Evolutionary conservation across 2,888 invertebrate genomes (phyloP), one percentile per base, ranked within the genome.

Genomic region (Drosophila setosimentum): DNA sequence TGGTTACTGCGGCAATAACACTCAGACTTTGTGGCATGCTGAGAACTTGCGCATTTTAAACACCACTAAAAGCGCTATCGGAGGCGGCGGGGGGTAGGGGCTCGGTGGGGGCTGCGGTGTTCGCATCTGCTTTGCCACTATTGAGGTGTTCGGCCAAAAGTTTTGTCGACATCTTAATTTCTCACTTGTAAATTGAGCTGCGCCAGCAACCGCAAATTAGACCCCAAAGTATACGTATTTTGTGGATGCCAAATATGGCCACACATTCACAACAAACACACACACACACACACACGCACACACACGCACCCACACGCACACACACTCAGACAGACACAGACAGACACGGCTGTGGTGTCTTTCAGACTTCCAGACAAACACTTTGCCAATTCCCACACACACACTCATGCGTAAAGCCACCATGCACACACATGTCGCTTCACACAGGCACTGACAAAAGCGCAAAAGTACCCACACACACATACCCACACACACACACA

Each of bases 121-220:
- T 59, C 61, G 68, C 32, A 45, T 48, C 67, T 51, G 63, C 29
- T 40, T 49, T 32, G 42, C 13, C 45, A 48, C 57, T 35, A 51
- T 59, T 68, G 67, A 87, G 84, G 87, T 83, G 79, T 84, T 82
- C 69, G 72, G 59, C 58, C 68, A 67, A 84, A 84, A 89, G 74
- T 88, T 87, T 78, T 73, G 83, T 75, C 89, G 87, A 89, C 89
- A 86, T 86, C 89, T 86, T 86, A 89, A 89, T 86, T 86, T 89
- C 85, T 87, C 89, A 89, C 85, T 89, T 87, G 87, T 84, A 86
- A 86, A 86, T 89, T 86, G 85, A 89, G 85, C 87, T 87, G 78
- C 78, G 87, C 73, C 87, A 82, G 87, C 78, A 80, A 78, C 87
- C 86, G 76, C 85, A 86, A 89, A 86, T 89, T 89, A 87, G 89